phyloP scores from a whole-genome alignment of 2,797 vertebrate species.

The Argya squamiceps region DNA sequence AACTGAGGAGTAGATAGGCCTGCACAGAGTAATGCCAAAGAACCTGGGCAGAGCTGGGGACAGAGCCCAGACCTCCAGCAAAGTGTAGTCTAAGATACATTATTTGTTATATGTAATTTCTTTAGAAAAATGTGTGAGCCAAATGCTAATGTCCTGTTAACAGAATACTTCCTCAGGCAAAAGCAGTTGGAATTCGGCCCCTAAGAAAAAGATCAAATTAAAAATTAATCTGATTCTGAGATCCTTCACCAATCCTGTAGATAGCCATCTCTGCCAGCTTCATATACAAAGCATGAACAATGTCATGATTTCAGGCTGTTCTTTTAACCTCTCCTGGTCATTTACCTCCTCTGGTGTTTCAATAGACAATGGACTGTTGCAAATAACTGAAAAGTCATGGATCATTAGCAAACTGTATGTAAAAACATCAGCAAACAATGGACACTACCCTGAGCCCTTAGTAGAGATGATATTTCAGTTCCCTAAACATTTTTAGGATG shows the following conservation, averaged over 20 bases:
- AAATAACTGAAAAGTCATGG: not conserved
- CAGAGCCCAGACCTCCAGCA: not conserved
- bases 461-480: not conserved
- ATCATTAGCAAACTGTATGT: not conserved
- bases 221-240: not conserved
- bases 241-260: not conserved
- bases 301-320: not conserved
- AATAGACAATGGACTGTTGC: not conserved
- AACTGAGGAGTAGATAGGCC: not conserved
- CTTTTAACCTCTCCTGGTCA: not conserved
- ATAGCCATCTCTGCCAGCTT: not conserved
- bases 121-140: not conserved
- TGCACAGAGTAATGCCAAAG: not conserved
- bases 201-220: not conserved
- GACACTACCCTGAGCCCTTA: not conserved
- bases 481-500: not conserved
- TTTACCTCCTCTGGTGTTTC: not conserved
- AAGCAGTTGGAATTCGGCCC: not conserved
- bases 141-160: not conserved
- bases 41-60: not conserved
- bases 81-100: not conserved
- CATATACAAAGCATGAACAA: not conserved
- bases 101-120: not conserved
- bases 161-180: not conserved
- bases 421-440: not conserved